These are phyloP conservation scores for Corythoichthys intestinalis DNA, from an alignment of 2,113 vertebrate genomes.

Conservation along the genomic window DNA sequence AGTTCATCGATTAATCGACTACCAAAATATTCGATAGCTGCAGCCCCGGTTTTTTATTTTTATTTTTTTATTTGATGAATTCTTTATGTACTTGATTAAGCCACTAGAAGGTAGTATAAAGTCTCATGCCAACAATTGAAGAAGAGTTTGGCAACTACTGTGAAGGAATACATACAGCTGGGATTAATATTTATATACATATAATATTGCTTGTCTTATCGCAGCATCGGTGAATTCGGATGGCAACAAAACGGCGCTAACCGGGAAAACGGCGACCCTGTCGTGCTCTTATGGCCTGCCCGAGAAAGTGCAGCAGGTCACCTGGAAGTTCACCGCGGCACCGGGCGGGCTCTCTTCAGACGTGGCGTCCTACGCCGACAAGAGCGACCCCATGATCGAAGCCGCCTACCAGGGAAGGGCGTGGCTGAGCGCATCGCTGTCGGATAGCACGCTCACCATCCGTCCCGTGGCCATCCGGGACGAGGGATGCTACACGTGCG, in stretches of 20 bases:
- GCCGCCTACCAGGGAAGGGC: constrained; percentile 60
- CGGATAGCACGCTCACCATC: constrained; percentile 65
- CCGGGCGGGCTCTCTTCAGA: constrained; percentile 37
- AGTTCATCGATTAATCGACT: too few relatives aligned
- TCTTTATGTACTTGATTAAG: too few relatives aligned
- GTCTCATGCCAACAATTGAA: too few relatives aligned
- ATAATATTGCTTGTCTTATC: neutral
- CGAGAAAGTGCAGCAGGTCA: constrained; percentile 69
- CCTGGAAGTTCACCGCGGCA: constrained; percentile 54
- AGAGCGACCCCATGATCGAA: constrained; percentile 65
- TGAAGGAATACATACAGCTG: too few relatives aligned
- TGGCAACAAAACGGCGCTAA: constrained; percentile 69
- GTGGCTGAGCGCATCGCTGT: constrained; percentile 64
- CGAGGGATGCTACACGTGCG: constrained; percentile 75
- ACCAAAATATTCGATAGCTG: too few relatives aligned
- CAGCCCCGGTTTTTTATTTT: too few relatives aligned
- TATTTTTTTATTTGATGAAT: too few relatives aligned
- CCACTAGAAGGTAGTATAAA: too few relatives aligned
- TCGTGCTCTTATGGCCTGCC: constrained; percentile 70
- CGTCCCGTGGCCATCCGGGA: constrained; percentile 66
- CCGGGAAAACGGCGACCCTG: constrained; percentile 64
- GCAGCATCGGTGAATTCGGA: constrained; percentile 52
- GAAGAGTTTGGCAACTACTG: too few relatives aligned
- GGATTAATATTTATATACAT: too few relatives aligned
- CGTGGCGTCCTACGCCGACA: constrained; percentile 65